Conservation (phyloP, 2,113 vertebrate genomes). For the Okapia johnstoni region DNA sequence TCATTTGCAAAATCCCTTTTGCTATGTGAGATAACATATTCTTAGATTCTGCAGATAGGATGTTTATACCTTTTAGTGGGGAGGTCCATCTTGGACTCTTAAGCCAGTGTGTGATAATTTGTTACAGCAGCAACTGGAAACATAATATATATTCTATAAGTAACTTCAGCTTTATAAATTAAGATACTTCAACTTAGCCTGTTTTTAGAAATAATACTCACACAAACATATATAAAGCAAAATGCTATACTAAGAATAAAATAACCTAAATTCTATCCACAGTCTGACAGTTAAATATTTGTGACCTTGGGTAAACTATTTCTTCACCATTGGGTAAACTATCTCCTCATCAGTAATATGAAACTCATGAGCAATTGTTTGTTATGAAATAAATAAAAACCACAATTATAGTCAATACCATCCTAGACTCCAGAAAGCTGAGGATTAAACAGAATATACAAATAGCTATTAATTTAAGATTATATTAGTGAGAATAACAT, state of each 20-base stretch:
- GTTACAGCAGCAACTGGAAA: background rate
- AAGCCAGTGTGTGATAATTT: background rate
- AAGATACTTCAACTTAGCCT: background rate
- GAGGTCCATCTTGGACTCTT: background rate
- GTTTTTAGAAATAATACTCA: constrained; percentile 24
- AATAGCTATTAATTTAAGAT: constrained; percentile 12
- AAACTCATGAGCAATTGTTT: background rate
- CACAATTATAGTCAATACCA: background rate
- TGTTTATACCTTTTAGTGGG: background rate
- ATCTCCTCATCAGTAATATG: background rate
- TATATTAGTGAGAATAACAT: background rate
- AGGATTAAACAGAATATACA: constrained; percentile 5
- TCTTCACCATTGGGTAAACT: background rate
- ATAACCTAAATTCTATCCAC: background rate
- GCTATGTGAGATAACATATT: background rate
- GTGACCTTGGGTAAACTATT: background rate
- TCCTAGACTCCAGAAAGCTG: background rate
- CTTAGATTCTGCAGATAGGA: background rate
- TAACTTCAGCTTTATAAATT: constrained; percentile 25
- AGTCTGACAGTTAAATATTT: background rate
- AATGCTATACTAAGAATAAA: background rate
- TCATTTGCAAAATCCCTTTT: background rate
- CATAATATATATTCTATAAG: background rate
- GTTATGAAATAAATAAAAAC: background rate
- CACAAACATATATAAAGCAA: background rate